These are phyloP conservation scores for Neocrepidodera transversa DNA, from an alignment of 2,888 invertebrate species.

Conservation along the genomic window DNA sequence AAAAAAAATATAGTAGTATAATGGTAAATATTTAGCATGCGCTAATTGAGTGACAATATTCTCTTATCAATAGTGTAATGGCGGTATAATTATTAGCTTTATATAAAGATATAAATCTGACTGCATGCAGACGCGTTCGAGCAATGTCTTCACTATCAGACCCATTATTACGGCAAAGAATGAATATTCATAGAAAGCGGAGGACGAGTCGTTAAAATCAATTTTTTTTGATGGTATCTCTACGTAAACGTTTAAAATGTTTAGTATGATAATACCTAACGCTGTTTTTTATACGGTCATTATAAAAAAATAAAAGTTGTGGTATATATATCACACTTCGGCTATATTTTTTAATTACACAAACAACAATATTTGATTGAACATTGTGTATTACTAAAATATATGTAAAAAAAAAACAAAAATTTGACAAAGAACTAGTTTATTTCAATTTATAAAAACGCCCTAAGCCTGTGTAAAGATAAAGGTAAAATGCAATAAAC, in stretches of 20 bases:
- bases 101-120: conserved; percentile 28
- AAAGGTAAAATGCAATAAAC: too few relatives aligned
- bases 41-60: conserved; percentile 29
- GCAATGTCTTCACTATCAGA: conserved; percentile 26
- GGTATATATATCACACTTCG: too few relatives aligned
- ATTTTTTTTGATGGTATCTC: conserved; percentile 16
- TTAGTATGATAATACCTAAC: neutral
- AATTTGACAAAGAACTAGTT: too few relatives aligned
- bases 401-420: too few relatives aligned
- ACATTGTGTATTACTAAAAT: too few relatives aligned
- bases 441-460: too few relatives aligned
- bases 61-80: conserved; percentile 25
- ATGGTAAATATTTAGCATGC: neutral
- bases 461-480: too few relatives aligned
- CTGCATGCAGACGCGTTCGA: conserved; percentile 21
- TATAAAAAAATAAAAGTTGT: neutral
- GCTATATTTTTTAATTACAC: too few relatives aligned
- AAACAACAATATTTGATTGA: too few relatives aligned
- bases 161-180: conserved; percentile 26
- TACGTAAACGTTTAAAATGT: conserved; percentile 16
- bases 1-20: too few relatives aligned
- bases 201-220: conserved; percentile 31
- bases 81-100: conserved; percentile 22
- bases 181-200: conserved; percentile 29
- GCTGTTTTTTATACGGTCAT: neutral